Evolutionary conservation across 2,113 vertebrate genomes (phyloP).

Genomic region (Gasterosteus aculeatus): DNA sequence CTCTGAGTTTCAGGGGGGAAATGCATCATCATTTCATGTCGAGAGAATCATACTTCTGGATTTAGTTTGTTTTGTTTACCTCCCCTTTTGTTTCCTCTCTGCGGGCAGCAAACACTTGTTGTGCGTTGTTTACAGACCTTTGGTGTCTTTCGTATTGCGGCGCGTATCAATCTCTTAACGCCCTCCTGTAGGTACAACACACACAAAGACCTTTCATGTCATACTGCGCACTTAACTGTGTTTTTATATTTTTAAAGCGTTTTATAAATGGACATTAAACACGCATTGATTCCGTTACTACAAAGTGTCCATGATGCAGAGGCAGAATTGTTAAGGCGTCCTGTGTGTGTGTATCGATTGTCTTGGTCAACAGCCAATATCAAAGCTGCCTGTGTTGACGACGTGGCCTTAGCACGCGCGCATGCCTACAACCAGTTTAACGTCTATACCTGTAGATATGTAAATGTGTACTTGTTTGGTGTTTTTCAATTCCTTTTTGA

Average conservation of each 20-base stretch:
- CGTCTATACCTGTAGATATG: constrained; percentile 76
- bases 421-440: constrained; percentile 70
- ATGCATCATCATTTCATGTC: constrained; percentile 60
- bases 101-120: constrained; percentile 13
- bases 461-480: constrained; percentile 67
- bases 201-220: constrained; percentile 78
- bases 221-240: constrained; percentile 62
- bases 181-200: constrained; percentile 49
- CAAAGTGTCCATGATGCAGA: constrained; percentile 52
- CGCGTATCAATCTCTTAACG: constrained; percentile 24
- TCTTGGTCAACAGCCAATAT: constrained; percentile 47
- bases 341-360: constrained; percentile 20
- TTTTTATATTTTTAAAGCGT: constrained; percentile 72
- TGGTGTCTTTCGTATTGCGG: background rate
- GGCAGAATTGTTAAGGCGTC: constrained; percentile 8
- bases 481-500: constrained; percentile 62
- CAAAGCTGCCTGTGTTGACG: constrained; percentile 31
- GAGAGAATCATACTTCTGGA: constrained; percentile 34
- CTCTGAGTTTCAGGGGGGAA: constrained; percentile 38
- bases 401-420: constrained; percentile 42
- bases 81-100: constrained; percentile 14
- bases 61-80: constrained; percentile 27
- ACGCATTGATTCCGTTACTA: constrained; percentile 51
- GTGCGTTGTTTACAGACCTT: constrained; percentile 14
- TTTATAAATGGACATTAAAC: constrained; percentile 66